Evolutionary conservation across 2,888 invertebrate species (phyloP), one percentile per base, ranked within the genome.

Genomic region (Andrena praecox): DNA sequence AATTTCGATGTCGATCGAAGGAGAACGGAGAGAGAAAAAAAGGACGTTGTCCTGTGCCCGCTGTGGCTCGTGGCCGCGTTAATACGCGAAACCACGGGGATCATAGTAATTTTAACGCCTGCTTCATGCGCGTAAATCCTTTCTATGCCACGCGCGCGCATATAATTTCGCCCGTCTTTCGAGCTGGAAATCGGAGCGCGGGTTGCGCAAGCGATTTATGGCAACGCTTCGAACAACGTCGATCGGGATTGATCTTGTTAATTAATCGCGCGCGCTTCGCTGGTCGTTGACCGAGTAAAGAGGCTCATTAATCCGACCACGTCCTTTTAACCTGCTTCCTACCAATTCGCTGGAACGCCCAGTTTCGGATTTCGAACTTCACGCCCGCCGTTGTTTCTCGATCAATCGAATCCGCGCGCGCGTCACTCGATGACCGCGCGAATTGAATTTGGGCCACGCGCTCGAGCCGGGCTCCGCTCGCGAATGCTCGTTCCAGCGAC

Each of bases 101-200:
- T 87, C 67, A 56, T 74, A 76, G 72, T 66, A 68, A 87, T 85
- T 85, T 82, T 52, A 79, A 73, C 82, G 66, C 50, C 50, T 8
- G 64, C 42, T 72, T 29, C 27, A 50, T 48, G 52, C 75, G 60
- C 62, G 77, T 87, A 77, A 87, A 84, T 81, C 75, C 66, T 64
- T 62, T 77, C 79, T 69, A 66, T 62, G 59, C 50, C 64, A 27
- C 75, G 72, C 67, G 59, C 66, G 69, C 29, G 29, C 7, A 20
- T 71, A 42, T 76, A 80, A 86, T 82, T 86, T 86, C 67, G 86
- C 84, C 72, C 70, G 85, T 74, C 79, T 83, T 74, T 77, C 85
- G 31, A 56, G 24, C 54, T 66, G 80, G 87, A 86, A 87, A 87
- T 79, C 80, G 77, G 87, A 86, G 79, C 87, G 77, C 69, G 73